Base-by-base conservation (phyloP, 2,797 vertebrate genomes). In the Karalla daura region DNA sequence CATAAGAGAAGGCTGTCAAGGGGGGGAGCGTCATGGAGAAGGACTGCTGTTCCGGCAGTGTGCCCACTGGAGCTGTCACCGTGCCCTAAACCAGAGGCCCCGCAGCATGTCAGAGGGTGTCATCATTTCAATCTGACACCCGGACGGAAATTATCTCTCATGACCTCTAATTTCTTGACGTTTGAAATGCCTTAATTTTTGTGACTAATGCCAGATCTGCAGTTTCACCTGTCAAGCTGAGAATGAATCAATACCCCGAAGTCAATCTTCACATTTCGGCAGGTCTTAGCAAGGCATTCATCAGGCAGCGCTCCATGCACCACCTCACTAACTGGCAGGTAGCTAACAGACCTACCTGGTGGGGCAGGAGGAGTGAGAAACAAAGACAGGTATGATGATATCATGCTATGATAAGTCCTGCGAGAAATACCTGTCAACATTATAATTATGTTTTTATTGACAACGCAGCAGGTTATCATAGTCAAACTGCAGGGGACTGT, bases 91-190 rank as follows among this genome's bases (percentile, higher is more conserved):
- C 83, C 86, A 86, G 86, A 91, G 92, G 91, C 93, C 94, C 70
- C 24, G 89, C 80, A 70, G 88, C 91, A 88, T 93, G 94, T 96
- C 94, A 95, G 91, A 91, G 56, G 84, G 91, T 86, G 94, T 94
- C 95, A 94, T 91, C 93, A 94, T 82, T 95, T 91, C 93, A 93
- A 92, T 92, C 92, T 95, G 94, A 96, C 93, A 92, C 65, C 65
- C 83, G 86, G 83, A 90, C 87, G 66, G 86, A 95, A 96, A 96
- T 94, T 80, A 95, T 95, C 92, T 94, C 92, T 82, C 92, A 91
- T 94, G 94, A 95, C 94, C 94, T 94, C 95, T 94, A 95, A 96
- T 95, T 95, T 95, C 89, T 92, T 96, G 95, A 96, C 95, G 95
- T 96, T 96, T 95, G 95, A 95, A 85, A 96, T 93, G 91, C 92